Evolutionary conservation across 2,888 invertebrate genomes (phyloP).

Genomic region (Coelinius sp.): DNA sequence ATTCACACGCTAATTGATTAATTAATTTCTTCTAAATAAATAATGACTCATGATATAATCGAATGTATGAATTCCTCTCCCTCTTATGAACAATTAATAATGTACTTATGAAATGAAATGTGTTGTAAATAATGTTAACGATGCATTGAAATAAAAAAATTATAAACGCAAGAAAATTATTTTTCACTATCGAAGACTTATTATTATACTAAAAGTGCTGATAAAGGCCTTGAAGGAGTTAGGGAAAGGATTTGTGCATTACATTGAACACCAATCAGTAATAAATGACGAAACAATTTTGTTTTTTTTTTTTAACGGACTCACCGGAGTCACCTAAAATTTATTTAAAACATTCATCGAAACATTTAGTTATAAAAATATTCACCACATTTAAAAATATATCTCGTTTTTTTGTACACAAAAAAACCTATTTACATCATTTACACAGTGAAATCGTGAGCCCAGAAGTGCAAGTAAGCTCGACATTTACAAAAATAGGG

Average conservation of each 20-base stretch:
- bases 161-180: background rate
- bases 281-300: constrained; percentile 14
- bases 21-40: background rate
- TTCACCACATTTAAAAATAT: constrained; percentile 6
- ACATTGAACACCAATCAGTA: background rate
- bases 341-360: constrained; percentile 1
- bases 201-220: constrained; percentile 5
- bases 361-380: constrained; percentile 16
- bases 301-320: constrained; percentile 2
- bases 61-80: constrained; percentile 18
- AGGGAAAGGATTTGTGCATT: constrained; percentile 14
- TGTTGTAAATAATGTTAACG: background rate
- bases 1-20: background rate
- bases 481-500: constrained; percentile 2
- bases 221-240: constrained; percentile 1
- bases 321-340: constrained; percentile 24
- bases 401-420: constrained; percentile 47
- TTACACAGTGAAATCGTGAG: constrained; percentile 49
- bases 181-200: background rate
- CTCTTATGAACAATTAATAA: background rate
- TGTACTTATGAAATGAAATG: background rate
- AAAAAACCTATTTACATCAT: constrained; percentile 64
- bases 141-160: constrained; percentile 1
- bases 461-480: constrained; percentile 18
- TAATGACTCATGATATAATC: background rate